Evolutionary conservation across 2,113 vertebrate genomes (phyloP).

Genomic region (Nothocercus nigrocapillus): DNA sequence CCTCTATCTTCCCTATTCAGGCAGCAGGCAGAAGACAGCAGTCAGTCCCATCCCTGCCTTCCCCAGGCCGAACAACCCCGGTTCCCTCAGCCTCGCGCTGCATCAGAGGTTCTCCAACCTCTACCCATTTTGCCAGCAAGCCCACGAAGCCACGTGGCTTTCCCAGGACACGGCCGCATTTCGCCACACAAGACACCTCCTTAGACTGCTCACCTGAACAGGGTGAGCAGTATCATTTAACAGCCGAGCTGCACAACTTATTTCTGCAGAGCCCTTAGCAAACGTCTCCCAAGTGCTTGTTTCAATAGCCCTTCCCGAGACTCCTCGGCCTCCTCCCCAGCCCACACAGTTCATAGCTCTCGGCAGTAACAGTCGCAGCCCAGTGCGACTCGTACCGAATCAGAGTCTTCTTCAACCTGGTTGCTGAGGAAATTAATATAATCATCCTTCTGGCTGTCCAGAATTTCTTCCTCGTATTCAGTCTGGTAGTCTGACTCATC

Average conservation of each 20-base stretch:
- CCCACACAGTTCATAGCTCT: fast-evolving
- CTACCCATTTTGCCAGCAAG: fast-evolving
- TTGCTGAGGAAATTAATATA: conserved; percentile 69
- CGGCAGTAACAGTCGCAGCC: fast-evolving
- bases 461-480: conserved; percentile 86
- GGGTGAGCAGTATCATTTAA: fast-evolving
- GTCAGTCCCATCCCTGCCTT: background rate
- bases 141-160: fast-evolving
- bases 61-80: background rate
- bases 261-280: background rate
- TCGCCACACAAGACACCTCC: background rate
- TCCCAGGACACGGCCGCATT: background rate
- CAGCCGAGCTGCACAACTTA: fast-evolving
- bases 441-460: conserved; percentile 69
- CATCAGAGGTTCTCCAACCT: fast-evolving
- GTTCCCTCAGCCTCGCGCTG: background rate
- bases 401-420: conserved; percentile 75
- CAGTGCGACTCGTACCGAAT: conserved; percentile 75
- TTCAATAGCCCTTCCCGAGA: background rate
- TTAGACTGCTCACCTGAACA: background rate
- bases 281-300: background rate
- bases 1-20: background rate
- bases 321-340: background rate
- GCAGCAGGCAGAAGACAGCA: background rate
- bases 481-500: conserved; percentile 94